Evolutionary conservation across 2,888 invertebrate species (phyloP), one percentile per base, ranked within the genome.

Genomic region (Melikaiella ostensackeni): DNA sequence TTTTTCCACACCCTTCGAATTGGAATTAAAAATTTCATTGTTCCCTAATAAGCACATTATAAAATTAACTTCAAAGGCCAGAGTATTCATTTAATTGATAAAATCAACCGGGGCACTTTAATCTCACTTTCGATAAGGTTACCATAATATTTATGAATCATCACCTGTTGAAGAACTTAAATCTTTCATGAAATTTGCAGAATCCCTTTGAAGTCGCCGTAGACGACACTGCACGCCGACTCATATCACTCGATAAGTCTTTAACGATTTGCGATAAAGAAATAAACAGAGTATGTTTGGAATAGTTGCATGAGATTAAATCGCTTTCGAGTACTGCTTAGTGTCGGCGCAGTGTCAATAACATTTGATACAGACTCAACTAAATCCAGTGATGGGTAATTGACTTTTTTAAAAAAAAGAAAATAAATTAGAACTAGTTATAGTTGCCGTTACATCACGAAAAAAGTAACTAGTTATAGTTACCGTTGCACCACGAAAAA

Each of bases 271-370:
- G 1, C 33, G 79, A 79, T 75, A 77, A 82, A 61, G 42, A 64
- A 42, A 70, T 63, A 74, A 55, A 57, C 76, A 61, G 76, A 79
- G 81, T 80, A 77, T 80, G 75, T 79, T 83, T 79, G 70, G 77
- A 83, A 81, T 79, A 79, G 79, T 78, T 78, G 77, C 75, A 78
- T 59, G 76, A 81, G 79, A 83, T 83, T 83, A 83, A 78, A 77
- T 77, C 77, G 42, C 50, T 30, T 70, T 50, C 46, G 24, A 30
- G 30, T 21, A 70, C 30, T 50, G 50, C 70, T 50, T 50, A 50
- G 46, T 66, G 66, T 66, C 38, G 27, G 50, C 50, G n/a, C 50
- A 70, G 30, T 70, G 46, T 30, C 42, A 50, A 50, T 70, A 50
- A 70, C 30, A 70, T 11, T 9, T 33, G n/a, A 46, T 70, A 50